Base-by-base conservation (phyloP, 1,140 invertebrate genomes). In the Neotoxoptera formosana region DNA sequence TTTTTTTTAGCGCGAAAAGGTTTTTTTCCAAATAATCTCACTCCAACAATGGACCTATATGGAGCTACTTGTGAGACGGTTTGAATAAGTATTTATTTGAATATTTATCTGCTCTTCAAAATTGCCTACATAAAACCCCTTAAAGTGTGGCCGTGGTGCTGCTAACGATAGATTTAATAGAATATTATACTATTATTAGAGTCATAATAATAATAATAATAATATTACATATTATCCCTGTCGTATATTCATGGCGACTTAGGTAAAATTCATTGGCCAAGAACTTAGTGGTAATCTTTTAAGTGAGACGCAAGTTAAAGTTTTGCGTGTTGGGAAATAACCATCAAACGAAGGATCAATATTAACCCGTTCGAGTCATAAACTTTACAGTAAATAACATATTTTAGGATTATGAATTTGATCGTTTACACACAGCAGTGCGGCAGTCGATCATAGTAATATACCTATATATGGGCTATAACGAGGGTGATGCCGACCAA, bases 401-500 rank as follows among this genome's bases (percentile, higher is more conserved):
- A n/a, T n/a, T n/a, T 87, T n/a, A 48, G 86, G 86, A 87, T 87
- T 87, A 87, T 34, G n/a, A 87, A 48, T 87, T 87, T 87, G 47
- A 87, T 87, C 86, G 47, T 34, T n/a, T 87, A 48, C 45, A n/a
- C 45, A n/a, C 7, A 20, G 48, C n/a, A 87, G 21, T 23, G 21
- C 0, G 51, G 51, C 7, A 53, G 45, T 48, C 11, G 23, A 41
- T 67, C 60, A 41, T 86, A 53, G 20, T 48, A 45, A 20, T 53
- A 47, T 23, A 86, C 41, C 11, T 86, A 2, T 41, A 41, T 41
- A 86, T n/a, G 17, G 30, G 30, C 4, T 67, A n/a, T 67, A 67
- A 67, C n/a, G 17, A 86, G 41, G 41, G 25, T 86, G 6, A 41
- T 41, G 4, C 41, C 41, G 41, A 51, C 30, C 17, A 20, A n/a